Evolutionary conservation across 2,113 vertebrate genomes (phyloP), one percentile per base, ranked within the genome.

Genomic region (Lanius ludovicianus): DNA sequence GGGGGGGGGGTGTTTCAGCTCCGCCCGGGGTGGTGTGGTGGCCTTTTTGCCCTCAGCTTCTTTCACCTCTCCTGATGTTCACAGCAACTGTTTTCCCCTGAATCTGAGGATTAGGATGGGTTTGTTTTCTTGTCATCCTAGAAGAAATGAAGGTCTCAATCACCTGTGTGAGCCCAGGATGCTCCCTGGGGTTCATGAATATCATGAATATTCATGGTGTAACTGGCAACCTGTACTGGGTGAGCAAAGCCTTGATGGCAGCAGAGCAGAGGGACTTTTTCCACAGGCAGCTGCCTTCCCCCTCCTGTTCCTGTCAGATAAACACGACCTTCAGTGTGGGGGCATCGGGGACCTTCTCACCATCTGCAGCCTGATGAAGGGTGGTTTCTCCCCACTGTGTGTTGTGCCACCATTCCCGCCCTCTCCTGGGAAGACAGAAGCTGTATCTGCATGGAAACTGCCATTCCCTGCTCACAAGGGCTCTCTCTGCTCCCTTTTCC

Each of bases 161-260:
- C 39, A 8, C 39, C n/a, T 30, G 39, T 3, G 2, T 33, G 59
- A 85, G 31, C 42, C 55, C 30, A 35, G 57, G n/a, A 31, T 46
- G 8, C n/a, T 71, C 39, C 24, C 70, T 33, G 37, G 9, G 11
- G 10, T 24, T 50, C 28, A n/a, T 3, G 27, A 24, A 9, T 30
- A n/a, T 37, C 13, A 6, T 1, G 16, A 15, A 13, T 63, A 22
- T 22, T 64, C 15, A 25, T 0, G 0, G 16, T 10, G n/a, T 15
- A 39, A 77, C 60, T 75, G 56, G 44, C 21, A 56, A 9, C 41
- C 37, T 41, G 5, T 11, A 49, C 15, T 0, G 0, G 7, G 16
- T 11, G 3, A 4, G 41, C 21, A 57, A 46, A 60, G 31, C 47
- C 42, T 35, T 31, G 65, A 13, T 10, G 28, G 37, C 56, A 80